Evolutionary conservation across 2,888 invertebrate genomes (phyloP).

Genomic region (Agrotis ipsilon): DNA sequence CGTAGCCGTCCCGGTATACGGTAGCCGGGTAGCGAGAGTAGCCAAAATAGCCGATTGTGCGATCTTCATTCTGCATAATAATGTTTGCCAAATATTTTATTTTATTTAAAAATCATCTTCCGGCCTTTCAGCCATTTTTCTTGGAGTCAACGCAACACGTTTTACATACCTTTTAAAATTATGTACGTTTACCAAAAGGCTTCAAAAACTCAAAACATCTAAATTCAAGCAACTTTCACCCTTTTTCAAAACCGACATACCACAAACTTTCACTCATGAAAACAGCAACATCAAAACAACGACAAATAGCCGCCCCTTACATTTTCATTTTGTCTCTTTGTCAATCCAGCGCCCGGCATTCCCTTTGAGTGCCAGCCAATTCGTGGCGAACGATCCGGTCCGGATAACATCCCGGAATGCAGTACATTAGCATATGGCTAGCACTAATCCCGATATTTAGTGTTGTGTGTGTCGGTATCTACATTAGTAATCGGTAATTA

Average conservation of each 20-base stretch:
- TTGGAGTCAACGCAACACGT: too few species aligned
- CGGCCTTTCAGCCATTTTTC: too few species aligned
- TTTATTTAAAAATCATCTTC: too few species aligned
- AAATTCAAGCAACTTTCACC: neutral
- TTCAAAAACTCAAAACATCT: neutral
- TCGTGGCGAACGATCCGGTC: slow-evolving; percentile 6
- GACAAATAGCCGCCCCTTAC: neutral
- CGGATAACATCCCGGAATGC: slow-evolving; percentile 24
- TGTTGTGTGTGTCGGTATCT: slow-evolving; percentile 18
- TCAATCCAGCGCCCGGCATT: slow-evolving; percentile 26
- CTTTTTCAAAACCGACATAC: neutral
- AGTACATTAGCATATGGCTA: slow-evolving; percentile 41
- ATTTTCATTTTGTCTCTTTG: slow-evolving; percentile 43
- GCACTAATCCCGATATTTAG: slow-evolving; percentile 40
- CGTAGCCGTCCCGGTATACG: too few species aligned
- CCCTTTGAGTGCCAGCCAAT: slow-evolving; percentile 45
- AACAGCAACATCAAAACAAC: slow-evolving; percentile 26
- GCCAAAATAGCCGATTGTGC: too few species aligned
- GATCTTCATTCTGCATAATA: too few species aligned
- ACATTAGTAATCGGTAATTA: slow-evolving; percentile 32
- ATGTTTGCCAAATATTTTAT: too few species aligned
- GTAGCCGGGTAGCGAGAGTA: too few species aligned
- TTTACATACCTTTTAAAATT: neutral
- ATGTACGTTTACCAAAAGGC: neutral
- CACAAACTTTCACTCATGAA: slow-evolving; percentile 11